Conservation (phyloP, 2,888 invertebrate genomes). For the Disparrhopalites patrizii region DNA sequence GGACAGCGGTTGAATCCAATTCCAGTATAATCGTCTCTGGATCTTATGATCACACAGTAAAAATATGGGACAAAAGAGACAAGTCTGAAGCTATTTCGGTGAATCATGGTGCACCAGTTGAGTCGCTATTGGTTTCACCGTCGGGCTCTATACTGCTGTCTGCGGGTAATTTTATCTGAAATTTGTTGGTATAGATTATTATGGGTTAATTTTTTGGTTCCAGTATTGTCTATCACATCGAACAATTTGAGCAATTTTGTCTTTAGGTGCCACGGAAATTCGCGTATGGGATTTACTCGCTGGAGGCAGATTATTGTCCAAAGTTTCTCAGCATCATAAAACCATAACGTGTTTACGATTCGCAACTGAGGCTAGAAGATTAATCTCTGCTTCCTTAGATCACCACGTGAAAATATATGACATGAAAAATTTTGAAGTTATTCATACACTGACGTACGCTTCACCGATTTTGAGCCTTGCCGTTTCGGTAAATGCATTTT, state of each 20-base stretch:
- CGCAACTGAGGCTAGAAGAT: constrained; percentile 72
- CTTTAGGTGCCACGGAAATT: constrained; percentile 76
- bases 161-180: constrained; percentile 61
- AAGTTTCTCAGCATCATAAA: constrained; percentile 89
- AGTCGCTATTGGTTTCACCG: constrained; percentile 80
- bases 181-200: neutral
- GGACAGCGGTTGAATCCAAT: constrained; percentile 49
- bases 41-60: constrained; percentile 82
- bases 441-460: constrained; percentile 85
- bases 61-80: constrained; percentile 79
- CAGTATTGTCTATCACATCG: neutral
- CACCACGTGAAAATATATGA: constrained; percentile 92
- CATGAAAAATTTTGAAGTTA: constrained; percentile 74
- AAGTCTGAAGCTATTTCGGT: constrained; percentile 65
- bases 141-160: constrained; percentile 85
- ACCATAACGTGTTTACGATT: constrained; percentile 83
- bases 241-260: constrained; percentile 16
- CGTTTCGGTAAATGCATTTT: constrained; percentile 39
- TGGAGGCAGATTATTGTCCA: constrained; percentile 78
- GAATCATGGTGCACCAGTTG: constrained; percentile 85
- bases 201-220: neutral
- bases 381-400: constrained; percentile 87
- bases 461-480: constrained; percentile 83
- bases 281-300: constrained; percentile 90
- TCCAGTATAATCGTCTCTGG: constrained; percentile 75